Conservation (phyloP, 1,140 invertebrate genomes). For the Thalassaphorura encarpata region DNA sequence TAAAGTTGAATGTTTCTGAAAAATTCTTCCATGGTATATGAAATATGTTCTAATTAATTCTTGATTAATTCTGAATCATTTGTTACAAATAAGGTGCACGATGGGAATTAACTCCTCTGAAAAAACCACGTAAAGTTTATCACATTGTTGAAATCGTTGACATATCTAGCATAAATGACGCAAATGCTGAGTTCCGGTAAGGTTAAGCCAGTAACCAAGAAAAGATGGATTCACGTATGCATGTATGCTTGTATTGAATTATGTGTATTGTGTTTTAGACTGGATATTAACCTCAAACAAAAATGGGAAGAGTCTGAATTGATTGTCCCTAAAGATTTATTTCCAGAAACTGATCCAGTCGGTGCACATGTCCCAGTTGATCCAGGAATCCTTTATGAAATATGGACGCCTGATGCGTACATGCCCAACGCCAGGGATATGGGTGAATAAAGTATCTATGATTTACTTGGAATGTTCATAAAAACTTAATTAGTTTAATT, state of each 20-base stretch:
- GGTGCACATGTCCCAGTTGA: constrained; percentile 58
- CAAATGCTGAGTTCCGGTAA: constrained; percentile 74
- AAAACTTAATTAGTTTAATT: constrained; percentile 18
- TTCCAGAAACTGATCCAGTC: constrained; percentile 51
- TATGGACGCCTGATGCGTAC: constrained; percentile 79
- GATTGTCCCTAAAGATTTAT: constrained; percentile 57
- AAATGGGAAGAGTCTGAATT: constrained; percentile 65
- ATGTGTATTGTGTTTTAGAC: constrained; percentile 41
- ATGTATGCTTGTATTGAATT: neutral
- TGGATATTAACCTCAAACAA: constrained; percentile 74
- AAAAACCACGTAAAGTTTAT: neutral
- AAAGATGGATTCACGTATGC: no score
- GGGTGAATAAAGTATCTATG: constrained; percentile 41
- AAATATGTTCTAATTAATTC: neutral
- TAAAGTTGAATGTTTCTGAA: neutral
- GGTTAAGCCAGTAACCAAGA: no score
- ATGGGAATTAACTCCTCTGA: constrained; percentile 6
- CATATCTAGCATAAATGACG: constrained; percentile 50
- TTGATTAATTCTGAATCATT: neutral
- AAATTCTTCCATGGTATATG: neutral
- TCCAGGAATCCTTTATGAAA: constrained; percentile 63
- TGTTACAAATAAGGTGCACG: constrained; percentile 4
- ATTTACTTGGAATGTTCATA: neutral
- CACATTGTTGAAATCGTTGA: constrained; percentile 14
- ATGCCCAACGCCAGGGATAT: constrained; percentile 74